Evolutionary conservation across 2,888 invertebrate genomes (phyloP), one percentile per base, ranked within the genome.

Genomic region (Drosophila paucipuncta): DNA sequence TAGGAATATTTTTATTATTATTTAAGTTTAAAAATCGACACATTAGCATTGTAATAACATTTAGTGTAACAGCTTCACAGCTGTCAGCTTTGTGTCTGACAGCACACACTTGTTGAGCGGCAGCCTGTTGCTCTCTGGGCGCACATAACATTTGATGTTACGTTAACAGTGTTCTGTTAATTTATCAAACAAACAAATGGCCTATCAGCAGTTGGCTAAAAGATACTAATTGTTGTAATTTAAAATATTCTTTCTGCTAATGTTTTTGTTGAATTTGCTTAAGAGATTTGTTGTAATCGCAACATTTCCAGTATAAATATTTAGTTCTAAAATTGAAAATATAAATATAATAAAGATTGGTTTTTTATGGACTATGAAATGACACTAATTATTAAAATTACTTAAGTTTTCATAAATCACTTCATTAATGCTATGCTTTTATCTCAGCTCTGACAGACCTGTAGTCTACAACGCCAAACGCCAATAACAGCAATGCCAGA

Each of bases 41-140:
- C 25, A 25, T 7, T 47, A 22, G 31, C 55, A 73, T 57, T 50
- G 13, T 31, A 60, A 54, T 75, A 67, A 70, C 60, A 63, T 59
- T 58, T 10, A 1, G 11, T 4, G 4, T 11, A n/a, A 39, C 41
- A 30, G 37, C 11, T 10, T n/a, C 37, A 28, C 2, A 68, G 57
- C 76, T 62, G 30, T 5, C 61, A 73, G 76, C 64, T 59, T 72
- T 74, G 1, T 65, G 69, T 73, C 69, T 11, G 58, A 2, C 61
- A 57, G 22, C 55, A 13, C 30, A 43, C 54, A 70, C 74, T 69
- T 73, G 63, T 60, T 57, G 57, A 68, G 41, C 62, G 43, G 13
- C 55, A 37, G 37, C 33, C 61, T 73, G 66, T 78, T 61, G 16
- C 67, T 59, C 74, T 74, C 58, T 33, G 68, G 57, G 76, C 43